A percentile compares a stretch with the other conserved stretches of the same genome.
Conservation (phyloP, 2,797 vertebrate species). For the Anas georgica region DNA sequence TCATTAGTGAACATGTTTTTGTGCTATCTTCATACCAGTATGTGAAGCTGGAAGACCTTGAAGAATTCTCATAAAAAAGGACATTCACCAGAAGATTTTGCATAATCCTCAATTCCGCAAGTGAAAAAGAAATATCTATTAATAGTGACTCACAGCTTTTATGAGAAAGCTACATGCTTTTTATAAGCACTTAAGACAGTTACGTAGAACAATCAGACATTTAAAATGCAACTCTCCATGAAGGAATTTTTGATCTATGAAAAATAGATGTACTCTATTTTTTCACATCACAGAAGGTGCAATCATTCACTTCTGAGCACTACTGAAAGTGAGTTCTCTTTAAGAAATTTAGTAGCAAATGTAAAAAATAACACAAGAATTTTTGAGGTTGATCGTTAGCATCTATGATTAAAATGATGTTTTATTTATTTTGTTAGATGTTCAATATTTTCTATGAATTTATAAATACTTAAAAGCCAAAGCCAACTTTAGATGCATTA, state of each 20-base stretch:
- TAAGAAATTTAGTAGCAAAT: conserved; percentile 77
- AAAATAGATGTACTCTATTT: conserved; percentile 76
- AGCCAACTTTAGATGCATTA: conserved; percentile 87
- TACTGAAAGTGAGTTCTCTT: conserved; percentile 79
- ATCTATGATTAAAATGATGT: conserved; percentile 84
- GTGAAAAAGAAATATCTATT: conserved; percentile 26
- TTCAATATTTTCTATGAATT: conserved; percentile 91
- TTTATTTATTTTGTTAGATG: conserved; percentile 92
- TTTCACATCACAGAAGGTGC: conserved; percentile 73
- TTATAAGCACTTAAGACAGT: conserved; percentile 68
- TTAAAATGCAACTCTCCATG: conserved; percentile 70
- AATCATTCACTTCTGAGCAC: conserved; percentile 74
- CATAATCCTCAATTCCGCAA: conserved; percentile 42
- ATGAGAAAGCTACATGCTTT: conserved; percentile 51
- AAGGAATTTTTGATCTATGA: conserved; percentile 76
- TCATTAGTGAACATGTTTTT: conserved; percentile 1
- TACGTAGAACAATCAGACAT: conserved; percentile 55
- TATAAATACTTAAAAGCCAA: conserved; percentile 89
- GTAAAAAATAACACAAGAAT: conserved; percentile 76
- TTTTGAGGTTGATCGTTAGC: conserved; percentile 84
- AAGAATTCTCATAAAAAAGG: conserved; percentile 47
- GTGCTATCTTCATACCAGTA: conserved; percentile 40
- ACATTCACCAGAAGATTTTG: conserved; percentile 59
- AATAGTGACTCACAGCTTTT: conserved; percentile 58
- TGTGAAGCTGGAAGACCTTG: conserved; percentile 58